Conservation (phyloP, 2,797 vertebrate genomes). For the Podargus strigoides region DNA sequence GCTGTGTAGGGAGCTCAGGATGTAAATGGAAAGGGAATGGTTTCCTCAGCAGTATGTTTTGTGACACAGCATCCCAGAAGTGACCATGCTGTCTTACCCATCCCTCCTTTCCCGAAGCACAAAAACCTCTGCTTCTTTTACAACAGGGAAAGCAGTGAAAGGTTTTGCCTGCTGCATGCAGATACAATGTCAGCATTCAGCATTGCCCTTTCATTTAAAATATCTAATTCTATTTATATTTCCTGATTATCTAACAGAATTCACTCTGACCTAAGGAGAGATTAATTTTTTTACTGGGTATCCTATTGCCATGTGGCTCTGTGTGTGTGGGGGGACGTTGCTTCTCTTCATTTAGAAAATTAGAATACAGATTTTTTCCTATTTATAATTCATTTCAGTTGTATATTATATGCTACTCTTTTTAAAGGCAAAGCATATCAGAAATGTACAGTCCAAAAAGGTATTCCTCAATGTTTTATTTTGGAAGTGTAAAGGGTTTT, state of each 20-base stretch:
- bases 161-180: not conserved
- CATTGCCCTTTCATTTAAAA: not conserved
- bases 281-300: not conserved
- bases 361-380: not conserved
- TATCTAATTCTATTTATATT: constrained; percentile 29
- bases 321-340: not conserved
- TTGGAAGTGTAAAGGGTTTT: not conserved
- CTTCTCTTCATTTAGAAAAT: not conserved
- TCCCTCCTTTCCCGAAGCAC: not conserved
- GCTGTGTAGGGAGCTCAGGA: not conserved
- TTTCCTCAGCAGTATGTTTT: not conserved
- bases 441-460: not conserved
- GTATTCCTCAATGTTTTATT: constrained; percentile 37
- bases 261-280: not conserved
- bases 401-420: not conserved
- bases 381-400: not conserved
- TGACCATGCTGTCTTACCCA: not conserved
- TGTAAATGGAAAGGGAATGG: not conserved
- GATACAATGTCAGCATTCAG: not conserved
- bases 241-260: not conserved
- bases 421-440: not conserved
- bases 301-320: not conserved
- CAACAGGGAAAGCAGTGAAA: not conserved
- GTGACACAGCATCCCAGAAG: not conserved
- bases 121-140: not conserved